phyloP scores from a whole-genome alignment of 2,888 invertebrate species.

The Antheraea yamamai region DNA sequence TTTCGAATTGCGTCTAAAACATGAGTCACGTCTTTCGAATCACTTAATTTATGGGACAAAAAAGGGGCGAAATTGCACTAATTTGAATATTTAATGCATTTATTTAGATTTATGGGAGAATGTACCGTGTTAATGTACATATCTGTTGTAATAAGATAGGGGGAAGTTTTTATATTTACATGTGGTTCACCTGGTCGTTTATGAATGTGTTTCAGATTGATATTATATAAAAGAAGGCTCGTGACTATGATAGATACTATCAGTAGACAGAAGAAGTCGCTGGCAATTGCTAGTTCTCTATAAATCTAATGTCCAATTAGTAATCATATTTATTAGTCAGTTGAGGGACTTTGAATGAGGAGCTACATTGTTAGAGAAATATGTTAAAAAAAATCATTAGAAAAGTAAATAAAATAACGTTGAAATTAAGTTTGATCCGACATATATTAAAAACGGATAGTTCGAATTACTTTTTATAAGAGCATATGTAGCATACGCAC shows the following conservation, averaged over 20 bases:
- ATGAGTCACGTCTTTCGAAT: not conserved
- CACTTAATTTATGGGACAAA: not conserved
- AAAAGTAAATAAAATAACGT: not conserved
- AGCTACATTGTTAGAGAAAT: not conserved
- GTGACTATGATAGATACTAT: too few species aligned
- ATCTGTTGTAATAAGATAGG: not conserved
- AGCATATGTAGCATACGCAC: too few species aligned
- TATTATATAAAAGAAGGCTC: too few species aligned
- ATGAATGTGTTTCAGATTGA: not conserved
- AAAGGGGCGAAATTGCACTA: slow-evolving; percentile 1
- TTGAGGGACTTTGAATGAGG: too few species aligned
- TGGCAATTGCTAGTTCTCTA: too few species aligned
- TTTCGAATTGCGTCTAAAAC: slow-evolving; percentile 3
- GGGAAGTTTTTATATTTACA: not conserved
- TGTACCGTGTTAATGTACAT: not conserved
- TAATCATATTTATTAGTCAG: too few species aligned
- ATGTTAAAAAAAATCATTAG: not conserved
- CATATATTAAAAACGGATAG: not conserved
- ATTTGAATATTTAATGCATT: slow-evolving; percentile 15
- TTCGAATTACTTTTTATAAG: too few species aligned
- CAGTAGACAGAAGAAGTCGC: too few species aligned
- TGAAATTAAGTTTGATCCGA: not conserved
- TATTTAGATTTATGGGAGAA: not conserved
- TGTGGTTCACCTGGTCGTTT: not conserved
- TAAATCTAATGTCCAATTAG: too few species aligned